Evolutionary conservation across 1,140 invertebrate genomes (phyloP), one percentile per base, ranked within the genome.

Genomic region (Ooceraea biroi): DNA sequence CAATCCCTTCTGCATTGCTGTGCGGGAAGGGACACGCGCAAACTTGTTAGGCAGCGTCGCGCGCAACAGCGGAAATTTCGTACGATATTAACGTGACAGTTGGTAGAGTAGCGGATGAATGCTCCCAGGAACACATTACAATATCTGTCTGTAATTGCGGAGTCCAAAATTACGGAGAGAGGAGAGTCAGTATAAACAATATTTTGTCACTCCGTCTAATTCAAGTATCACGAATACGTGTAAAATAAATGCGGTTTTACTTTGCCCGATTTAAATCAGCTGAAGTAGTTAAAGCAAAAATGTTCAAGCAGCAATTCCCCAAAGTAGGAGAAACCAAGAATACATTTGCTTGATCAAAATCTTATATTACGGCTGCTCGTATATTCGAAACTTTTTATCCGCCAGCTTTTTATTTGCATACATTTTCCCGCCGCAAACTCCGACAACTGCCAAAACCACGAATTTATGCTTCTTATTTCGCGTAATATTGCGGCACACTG

Each of bases 51-150:
- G 36, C 36, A 7, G 36, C 65, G 36, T 80, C 69, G 50, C 63
- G 63, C 55, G 36, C 30, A 52, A 80, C 17, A n/a, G 27, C 50
- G 65, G 41, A 65, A 80, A 58, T 69, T 69, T 80, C n/a, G 36
- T 30, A 17, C 19, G 22, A 11, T 7, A 58, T 80, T 80, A 80
- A 69, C 50, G 76, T 65, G 69, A 80, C 76, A 71, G 65, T 80
- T 80, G 65, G 50, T 10, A 11, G 22, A 57, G 68, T 57, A 19
- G 50, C 36, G 50, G 12, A 55, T 14, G 36, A 66, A 30, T 57
- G 61, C 50, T 69, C 27, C 57, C 12, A 27, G n/a, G 55, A 58
- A n/a, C 14, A 36, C 36, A 1, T 71, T 58, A 46, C n/a, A 17
- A 14, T 46, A 30, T 69, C 30, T 69, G 36, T 44, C 52, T 58